phyloP scores from a whole-genome alignment of 2,797 vertebrate species.

The Schizothorax lantsangensis region DNA sequence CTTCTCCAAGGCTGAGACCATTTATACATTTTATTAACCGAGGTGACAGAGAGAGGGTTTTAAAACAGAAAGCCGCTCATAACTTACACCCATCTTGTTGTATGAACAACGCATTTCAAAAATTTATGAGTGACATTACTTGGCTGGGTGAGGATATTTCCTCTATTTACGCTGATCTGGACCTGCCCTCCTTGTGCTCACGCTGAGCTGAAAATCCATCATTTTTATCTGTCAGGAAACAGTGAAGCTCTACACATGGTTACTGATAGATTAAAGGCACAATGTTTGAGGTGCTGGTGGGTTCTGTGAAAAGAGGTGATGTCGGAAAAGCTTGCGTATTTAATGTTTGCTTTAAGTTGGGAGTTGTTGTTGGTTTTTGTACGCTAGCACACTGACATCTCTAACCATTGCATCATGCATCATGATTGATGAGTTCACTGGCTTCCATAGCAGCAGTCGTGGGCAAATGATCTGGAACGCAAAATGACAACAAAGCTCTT shows the following conservation, averaged over 20 bases:
- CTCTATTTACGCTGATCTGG: slow-evolving; percentile 45
- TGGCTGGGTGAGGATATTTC: slow-evolving; percentile 34
- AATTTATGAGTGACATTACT: slow-evolving; percentile 49
- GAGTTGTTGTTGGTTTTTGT: background rate
- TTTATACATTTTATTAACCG: slow-evolving; percentile 49
- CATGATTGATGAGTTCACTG: background rate
- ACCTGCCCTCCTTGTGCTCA: slow-evolving; percentile 25
- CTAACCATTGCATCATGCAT: background rate
- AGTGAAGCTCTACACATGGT: slow-evolving; percentile 2
- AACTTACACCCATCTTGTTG: slow-evolving; percentile 50
- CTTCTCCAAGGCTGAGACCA: slow-evolving; percentile 40
- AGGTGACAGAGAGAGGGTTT: slow-evolving; percentile 37
- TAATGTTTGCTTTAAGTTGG: slow-evolving; percentile 7
- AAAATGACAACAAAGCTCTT: slow-evolving; percentile 22
- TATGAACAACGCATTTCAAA: slow-evolving; percentile 51
- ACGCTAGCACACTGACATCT: background rate
- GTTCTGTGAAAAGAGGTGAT: slow-evolving; percentile 5
- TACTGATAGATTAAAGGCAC: slow-evolving; percentile 23
- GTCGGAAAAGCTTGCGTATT: background rate
- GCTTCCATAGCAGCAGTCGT: background rate
- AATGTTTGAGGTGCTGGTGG: background rate
- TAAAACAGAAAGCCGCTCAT: slow-evolving; percentile 49
- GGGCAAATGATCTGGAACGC: slow-evolving; percentile 3
- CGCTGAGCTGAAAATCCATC: slow-evolving; percentile 39
- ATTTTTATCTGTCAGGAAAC: slow-evolving; percentile 42